Percentiles rank a stretch among this genome's conserved stretches.
These are phyloP conservation scores for Mesoclemmys tuberculata DNA, from an alignment of 2,113 vertebrate genomes.

Conservation along the genomic window DNA sequence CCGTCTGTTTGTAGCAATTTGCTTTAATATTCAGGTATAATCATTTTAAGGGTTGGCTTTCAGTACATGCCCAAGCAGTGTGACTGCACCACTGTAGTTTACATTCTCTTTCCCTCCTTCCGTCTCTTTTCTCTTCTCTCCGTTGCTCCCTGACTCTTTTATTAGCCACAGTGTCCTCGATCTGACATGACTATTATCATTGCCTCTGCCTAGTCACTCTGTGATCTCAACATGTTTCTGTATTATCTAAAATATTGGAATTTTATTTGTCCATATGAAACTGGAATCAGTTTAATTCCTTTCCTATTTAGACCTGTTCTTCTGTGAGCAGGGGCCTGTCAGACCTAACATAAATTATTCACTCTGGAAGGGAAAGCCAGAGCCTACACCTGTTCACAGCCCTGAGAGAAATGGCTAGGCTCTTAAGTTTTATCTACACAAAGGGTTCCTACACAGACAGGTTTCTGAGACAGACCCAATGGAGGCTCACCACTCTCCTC, in stretches of 20 bases:
- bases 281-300: neutral
- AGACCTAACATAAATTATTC: neutral
- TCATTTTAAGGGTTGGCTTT: neutral
- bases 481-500: neutral
- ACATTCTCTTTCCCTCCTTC: neutral
- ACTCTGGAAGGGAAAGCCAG: neutral
- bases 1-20: neutral
- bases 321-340: neutral
- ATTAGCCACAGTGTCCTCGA: neutral
- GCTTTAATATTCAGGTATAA: conserved; percentile 26
- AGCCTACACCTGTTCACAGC: neutral
- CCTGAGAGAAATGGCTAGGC: neutral
- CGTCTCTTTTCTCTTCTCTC: neutral
- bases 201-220: neutral
- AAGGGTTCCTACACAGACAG: neutral
- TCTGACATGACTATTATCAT: neutral
- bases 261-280: neutral
- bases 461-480: neutral
- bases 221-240: neutral
- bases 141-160: neutral
- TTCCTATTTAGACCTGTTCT: neutral
- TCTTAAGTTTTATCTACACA: neutral
- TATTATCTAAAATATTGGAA: neutral
- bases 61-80: conserved; percentile 12
- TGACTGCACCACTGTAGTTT: conserved; percentile 6